A percentile compares a stretch with the other conserved stretches of the same genome.
Conservation (phyloP, 2,888 invertebrate species). For the Caradrina kadenii region DNA sequence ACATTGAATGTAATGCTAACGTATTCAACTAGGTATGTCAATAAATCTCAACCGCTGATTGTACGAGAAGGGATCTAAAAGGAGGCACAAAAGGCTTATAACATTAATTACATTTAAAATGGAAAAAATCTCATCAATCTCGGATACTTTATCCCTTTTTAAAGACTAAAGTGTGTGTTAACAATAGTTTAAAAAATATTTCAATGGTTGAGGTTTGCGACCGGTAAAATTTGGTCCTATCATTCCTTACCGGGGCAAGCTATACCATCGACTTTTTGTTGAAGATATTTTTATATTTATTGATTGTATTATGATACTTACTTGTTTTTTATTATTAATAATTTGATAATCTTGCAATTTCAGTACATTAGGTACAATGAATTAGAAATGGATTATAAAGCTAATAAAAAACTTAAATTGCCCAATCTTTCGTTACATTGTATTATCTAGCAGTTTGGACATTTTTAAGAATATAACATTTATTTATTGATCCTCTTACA, state of each 20-base stretch:
- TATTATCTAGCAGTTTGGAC: constrained; percentile 48
- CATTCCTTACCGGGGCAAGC: constrained; percentile 91
- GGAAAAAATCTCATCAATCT: constrained; percentile 44
- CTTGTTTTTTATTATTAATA: constrained; percentile 46
- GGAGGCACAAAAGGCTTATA: constrained; percentile 47
- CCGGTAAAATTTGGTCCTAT: constrained; percentile 92
- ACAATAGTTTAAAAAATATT: constrained; percentile 70
- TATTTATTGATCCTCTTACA: constrained; percentile 31
- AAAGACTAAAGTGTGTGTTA: constrained; percentile 82
- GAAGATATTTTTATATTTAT: constrained; percentile 75
- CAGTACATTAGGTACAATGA: constrained; percentile 35
- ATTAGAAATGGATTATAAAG: constrained; percentile 44
- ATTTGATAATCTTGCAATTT: constrained; percentile 58
- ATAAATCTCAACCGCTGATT: constrained; percentile 48
- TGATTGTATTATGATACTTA: constrained; percentile 59
- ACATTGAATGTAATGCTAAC: constrained; percentile 32
- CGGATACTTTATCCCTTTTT: constrained; percentile 71
- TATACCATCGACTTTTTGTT: constrained; percentile 71
- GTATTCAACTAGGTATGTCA: constrained; percentile 31
- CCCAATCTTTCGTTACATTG: constrained; percentile 54
- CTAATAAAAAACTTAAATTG: constrained; percentile 52
- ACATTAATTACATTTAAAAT: constrained; percentile 37
- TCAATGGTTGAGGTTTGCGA: constrained; percentile 82
- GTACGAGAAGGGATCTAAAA: constrained; percentile 35
- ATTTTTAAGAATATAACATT: constrained; percentile 50